Evolutionary conservation across 2,797 vertebrate species (phyloP).

Genomic region (Epinephelus awoara): DNA sequence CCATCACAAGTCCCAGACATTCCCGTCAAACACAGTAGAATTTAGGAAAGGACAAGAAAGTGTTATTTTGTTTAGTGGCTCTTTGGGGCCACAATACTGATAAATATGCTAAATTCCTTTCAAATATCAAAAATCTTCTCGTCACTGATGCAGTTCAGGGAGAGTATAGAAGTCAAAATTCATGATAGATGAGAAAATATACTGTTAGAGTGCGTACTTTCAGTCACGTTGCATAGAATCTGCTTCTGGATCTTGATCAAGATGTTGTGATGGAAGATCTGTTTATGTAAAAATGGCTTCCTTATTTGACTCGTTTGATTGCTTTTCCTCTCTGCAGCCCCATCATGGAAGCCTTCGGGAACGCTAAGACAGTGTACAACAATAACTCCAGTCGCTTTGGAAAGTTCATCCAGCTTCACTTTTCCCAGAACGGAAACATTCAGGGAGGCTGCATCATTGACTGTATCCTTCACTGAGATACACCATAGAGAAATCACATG

Average conservation of each 20-base stretch:
- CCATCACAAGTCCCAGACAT: no score
- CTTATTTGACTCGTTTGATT: background rate
- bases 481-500: background rate
- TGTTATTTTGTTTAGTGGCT: background rate
- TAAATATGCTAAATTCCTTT: background rate
- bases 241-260: conserved; percentile 1
- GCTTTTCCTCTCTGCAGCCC: conserved; percentile 82
- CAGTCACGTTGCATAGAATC: background rate
- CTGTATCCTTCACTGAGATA: conserved; percentile 87
- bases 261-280: background rate
- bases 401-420: conserved; percentile 95
- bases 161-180: background rate
- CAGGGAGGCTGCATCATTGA: conserved; percentile 94
- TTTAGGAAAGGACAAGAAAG: background rate
- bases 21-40: background rate
- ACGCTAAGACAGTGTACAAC: conserved; percentile 95
- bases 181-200: background rate
- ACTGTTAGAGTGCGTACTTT: background rate
- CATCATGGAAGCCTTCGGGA: conserved; percentile 95
- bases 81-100: background rate
- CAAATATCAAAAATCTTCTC: background rate
- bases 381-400: conserved; percentile 96
- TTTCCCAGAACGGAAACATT: conserved; percentile 92
- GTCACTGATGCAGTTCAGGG: background rate
- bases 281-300: background rate